Conservation (phyloP, 2,888 invertebrate genomes). For the Allophyes oxyacanthae region DNA sequence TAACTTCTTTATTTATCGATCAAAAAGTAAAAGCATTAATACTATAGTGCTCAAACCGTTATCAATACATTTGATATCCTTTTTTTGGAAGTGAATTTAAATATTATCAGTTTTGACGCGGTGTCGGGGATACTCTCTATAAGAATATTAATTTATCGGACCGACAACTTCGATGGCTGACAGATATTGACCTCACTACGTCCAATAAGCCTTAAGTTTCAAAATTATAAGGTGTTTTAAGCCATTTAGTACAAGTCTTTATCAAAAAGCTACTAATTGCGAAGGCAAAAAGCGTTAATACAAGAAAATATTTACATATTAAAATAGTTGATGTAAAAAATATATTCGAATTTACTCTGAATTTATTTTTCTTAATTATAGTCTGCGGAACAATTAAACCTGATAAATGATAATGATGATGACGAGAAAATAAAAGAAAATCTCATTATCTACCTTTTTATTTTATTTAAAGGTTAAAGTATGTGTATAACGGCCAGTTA, state of each 20-base stretch:
- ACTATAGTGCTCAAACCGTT: neutral
- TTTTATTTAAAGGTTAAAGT: slow-evolving; percentile 12
- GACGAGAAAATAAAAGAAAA: slow-evolving; percentile 6
- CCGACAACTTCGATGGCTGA: no score
- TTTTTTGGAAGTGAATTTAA: slow-evolving; percentile 2
- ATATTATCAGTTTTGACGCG: slow-evolving; percentile 16
- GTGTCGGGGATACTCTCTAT: neutral
- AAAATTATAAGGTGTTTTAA: neutral
- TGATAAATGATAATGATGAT: slow-evolving; percentile 10
- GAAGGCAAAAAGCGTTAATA: neutral
- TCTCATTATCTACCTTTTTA: slow-evolving; percentile 8
- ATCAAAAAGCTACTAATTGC: neutral
- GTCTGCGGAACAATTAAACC: slow-evolving; percentile 4
- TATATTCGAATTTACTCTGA: neutral
- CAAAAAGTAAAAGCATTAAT: neutral
- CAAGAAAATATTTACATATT: no score
- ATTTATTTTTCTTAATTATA: neutral
- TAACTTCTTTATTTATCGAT: no score
- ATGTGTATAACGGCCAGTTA: slow-evolving; percentile 24
- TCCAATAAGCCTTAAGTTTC: neutral
- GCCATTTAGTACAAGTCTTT: neutral
- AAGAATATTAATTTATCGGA: slow-evolving; percentile 10
- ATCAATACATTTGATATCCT: neutral
- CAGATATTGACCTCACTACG: neutral
- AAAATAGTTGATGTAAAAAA: neutral